phyloP scores from a whole-genome alignment of 2,797 vertebrate species.

The Heterohyrax brucei region DNA sequence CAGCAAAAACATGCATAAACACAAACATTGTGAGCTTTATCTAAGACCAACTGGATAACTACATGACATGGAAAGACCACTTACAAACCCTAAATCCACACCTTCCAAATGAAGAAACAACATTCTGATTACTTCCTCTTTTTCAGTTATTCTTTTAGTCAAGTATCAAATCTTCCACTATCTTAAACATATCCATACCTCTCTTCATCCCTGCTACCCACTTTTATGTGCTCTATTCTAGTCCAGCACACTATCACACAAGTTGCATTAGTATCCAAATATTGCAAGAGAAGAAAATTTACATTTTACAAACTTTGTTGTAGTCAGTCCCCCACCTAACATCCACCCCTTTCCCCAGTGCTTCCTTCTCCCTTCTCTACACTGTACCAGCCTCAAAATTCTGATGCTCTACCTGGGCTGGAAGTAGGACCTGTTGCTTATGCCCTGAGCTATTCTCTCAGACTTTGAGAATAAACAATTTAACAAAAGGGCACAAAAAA shows the following conservation, averaged over 20 bases:
- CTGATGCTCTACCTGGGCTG: too few species aligned
- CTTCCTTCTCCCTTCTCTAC: too few species aligned
- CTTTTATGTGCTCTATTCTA: not conserved
- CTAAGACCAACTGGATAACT: slow-evolving; percentile 17
- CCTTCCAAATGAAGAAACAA: slow-evolving; percentile 36
- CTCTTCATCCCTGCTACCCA: not conserved
- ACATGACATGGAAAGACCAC: not conserved
- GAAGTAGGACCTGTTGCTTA: too few species aligned
- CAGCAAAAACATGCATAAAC: not conserved
- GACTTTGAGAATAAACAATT: too few species aligned
- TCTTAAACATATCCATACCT: not conserved
- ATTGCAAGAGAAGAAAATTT: slow-evolving; percentile 21
- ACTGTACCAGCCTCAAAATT: too few species aligned
- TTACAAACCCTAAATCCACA: not conserved
- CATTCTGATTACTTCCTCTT: not conserved
- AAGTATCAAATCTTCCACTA: not conserved
- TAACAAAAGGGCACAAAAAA: too few species aligned
- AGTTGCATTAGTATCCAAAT: not conserved
- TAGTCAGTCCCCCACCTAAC: not conserved
- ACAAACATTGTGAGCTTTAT: slow-evolving; percentile 19
- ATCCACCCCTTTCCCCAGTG: too few species aligned
- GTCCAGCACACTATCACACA: not conserved
- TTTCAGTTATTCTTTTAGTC: not conserved
- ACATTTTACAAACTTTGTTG: not conserved
- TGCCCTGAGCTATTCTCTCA: too few species aligned